A percentile compares a stretch with the other conserved stretches of the same genome.
Evolutionary conservation across 2,113 vertebrate species (phyloP).

Genomic region (Thunnus maccoyii): DNA sequence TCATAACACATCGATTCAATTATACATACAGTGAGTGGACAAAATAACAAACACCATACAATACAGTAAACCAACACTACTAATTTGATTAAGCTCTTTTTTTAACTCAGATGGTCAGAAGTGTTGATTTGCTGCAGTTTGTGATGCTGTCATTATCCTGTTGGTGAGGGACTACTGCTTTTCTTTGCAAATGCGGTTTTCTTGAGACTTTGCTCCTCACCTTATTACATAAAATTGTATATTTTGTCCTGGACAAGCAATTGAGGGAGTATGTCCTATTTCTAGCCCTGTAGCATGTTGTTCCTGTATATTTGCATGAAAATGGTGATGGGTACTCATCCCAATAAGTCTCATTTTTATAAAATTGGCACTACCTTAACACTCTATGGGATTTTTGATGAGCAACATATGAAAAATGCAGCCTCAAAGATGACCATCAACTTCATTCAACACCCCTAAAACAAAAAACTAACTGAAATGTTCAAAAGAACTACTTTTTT

Average conservation of each 20-base stretch:
- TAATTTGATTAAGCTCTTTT: background rate
- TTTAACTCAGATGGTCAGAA: background rate
- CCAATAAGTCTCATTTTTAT: background rate
- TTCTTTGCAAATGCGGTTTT: background rate
- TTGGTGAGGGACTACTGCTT: background rate
- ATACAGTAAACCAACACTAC: background rate
- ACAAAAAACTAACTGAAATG: background rate
- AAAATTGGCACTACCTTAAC: too few species aligned
- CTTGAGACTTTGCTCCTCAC: background rate
- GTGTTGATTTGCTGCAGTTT: slow-evolving; percentile 1
- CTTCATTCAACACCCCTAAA: background rate
- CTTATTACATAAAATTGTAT: too few species aligned
- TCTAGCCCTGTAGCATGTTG: background rate
- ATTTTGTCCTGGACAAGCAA: background rate
- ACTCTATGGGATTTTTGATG: background rate
- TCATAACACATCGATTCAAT: slow-evolving; percentile 21
- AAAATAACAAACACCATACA: slow-evolving; percentile 22
- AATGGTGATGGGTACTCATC: background rate
- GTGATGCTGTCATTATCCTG: background rate
- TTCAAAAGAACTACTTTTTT: background rate
- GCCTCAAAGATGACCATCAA: background rate
- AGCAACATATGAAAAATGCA: background rate
- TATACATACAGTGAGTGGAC: slow-evolving; percentile 5
- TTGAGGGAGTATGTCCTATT: background rate
- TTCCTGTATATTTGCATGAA: background rate